A percentile compares a stretch with the other conserved stretches of the same genome.
These are phyloP conservation scores for Mobula birostris DNA, from an alignment of 2,113 vertebrate species.

Conservation along the genomic window DNA sequence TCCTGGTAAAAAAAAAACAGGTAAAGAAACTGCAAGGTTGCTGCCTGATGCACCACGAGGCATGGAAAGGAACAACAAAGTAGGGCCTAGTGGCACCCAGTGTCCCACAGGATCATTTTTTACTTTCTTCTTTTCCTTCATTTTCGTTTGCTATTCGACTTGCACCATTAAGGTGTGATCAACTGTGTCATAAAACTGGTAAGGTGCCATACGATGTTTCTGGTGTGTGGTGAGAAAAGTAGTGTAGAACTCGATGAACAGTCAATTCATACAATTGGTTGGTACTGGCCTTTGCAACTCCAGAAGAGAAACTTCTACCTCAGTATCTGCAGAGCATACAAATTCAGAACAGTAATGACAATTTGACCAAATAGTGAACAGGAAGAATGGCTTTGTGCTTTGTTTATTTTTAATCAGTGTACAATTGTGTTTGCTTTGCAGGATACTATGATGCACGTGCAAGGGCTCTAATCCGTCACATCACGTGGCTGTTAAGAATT, in stretches of 20 bases:
- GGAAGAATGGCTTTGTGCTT: background rate
- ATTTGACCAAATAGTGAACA: too few relatives aligned
- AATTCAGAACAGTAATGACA: background rate
- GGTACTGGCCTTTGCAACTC: background rate
- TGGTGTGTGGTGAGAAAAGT: background rate
- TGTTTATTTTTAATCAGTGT: background rate
- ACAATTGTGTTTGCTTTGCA: slow-evolving; percentile 44
- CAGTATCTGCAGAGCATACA: background rate
- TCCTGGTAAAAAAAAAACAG: too few relatives aligned
- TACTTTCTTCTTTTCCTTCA: background rate
- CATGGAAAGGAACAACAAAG: too few relatives aligned
- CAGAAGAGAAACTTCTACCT: too few relatives aligned
- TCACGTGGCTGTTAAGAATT: slow-evolving; percentile 68
- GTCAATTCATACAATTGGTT: background rate
- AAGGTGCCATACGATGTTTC: background rate
- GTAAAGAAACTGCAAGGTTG: too few relatives aligned
- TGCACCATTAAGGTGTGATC: too few relatives aligned
- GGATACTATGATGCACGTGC: slow-evolving; percentile 81
- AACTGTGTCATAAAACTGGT: background rate
- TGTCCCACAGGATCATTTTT: background rate
- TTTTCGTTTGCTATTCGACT: background rate
- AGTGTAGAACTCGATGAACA: background rate
- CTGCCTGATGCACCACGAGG: too few relatives aligned
- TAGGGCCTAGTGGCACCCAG: background rate
- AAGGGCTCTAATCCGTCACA: slow-evolving; percentile 72